A percentile compares a stretch with the other conserved stretches of the same genome.
Conservation (phyloP, 2,888 invertebrate species). For the Ecliptopera silaceata region DNA sequence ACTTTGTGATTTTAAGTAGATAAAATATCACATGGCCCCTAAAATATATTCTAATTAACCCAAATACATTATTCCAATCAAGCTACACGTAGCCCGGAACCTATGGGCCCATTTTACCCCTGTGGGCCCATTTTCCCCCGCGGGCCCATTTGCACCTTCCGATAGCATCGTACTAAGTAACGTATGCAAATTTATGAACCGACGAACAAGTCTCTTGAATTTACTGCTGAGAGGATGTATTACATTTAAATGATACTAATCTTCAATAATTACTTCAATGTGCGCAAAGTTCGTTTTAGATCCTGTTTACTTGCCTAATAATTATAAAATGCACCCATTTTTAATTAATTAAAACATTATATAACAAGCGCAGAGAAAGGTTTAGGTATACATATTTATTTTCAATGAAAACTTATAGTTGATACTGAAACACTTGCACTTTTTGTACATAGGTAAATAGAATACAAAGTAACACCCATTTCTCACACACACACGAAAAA, state of each 20-base stretch:
- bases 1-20: too few relatives aligned
- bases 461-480: too few relatives aligned
- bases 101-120: constrained; percentile 11
- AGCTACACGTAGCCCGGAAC: not conserved
- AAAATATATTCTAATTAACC: constrained; percentile 11
- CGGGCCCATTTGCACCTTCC: constrained; percentile 23
- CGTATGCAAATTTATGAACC: constrained; percentile 37
- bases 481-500: too few relatives aligned
- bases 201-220: constrained; percentile 33
- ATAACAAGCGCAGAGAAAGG: too few relatives aligned
- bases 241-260: constrained; percentile 16
- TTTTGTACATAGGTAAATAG: too few relatives aligned
- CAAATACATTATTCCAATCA: constrained; percentile 19
- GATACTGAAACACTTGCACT: too few relatives aligned
- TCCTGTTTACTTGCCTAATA: too few relatives aligned
- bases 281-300: not conserved
- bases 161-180: constrained; percentile 27
- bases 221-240: constrained; percentile 25
- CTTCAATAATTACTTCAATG: not conserved
- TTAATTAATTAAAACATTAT: too few relatives aligned
- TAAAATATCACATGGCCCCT: too few relatives aligned
- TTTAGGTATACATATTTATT: too few relatives aligned
- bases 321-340: too few relatives aligned
- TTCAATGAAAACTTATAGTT: too few relatives aligned
- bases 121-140: constrained; percentile 5